Evolutionary conservation across 1,140 invertebrate genomes (phyloP).

Genomic region (Chymomyza costata): DNA sequence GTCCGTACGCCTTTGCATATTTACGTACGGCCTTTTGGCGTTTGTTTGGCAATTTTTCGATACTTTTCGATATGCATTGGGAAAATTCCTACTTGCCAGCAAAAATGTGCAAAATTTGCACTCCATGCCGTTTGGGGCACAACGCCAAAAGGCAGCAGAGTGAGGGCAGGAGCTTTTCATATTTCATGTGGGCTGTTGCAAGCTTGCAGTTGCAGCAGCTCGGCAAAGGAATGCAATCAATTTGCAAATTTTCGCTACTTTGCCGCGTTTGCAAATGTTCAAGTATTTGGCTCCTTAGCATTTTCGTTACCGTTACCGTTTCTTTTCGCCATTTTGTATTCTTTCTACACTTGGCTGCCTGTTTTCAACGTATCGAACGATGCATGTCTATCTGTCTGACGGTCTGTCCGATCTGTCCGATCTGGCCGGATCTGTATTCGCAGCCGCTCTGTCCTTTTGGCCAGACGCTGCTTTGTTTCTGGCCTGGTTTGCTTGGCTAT

Average conservation of each 20-base stretch:
- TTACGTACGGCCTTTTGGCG: no score
- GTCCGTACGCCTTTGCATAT: conserved; percentile 6
- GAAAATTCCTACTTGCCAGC: conserved; percentile 45
- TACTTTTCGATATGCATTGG: conserved; percentile 3
- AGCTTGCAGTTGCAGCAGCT: conserved; percentile 19
- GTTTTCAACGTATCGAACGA: conserved; percentile 56
- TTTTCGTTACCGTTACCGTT: conserved; percentile 41
- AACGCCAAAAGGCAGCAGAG: no score
- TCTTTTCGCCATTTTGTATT: conserved; percentile 55
- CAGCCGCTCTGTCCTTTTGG: conserved; percentile 7
- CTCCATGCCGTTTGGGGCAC: no score
- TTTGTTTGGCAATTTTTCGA: conserved; percentile 25
- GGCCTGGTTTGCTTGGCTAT: conserved; percentile 33
- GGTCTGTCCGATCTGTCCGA: conserved; percentile 45
- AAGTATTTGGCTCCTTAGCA: conserved; percentile 68
- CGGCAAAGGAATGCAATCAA: conserved; percentile 73
- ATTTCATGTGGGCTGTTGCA: conserved; percentile 35
- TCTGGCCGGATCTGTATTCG: conserved; percentile 9
- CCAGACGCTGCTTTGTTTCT: conserved; percentile 26
- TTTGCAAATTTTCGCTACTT: conserved; percentile 74
- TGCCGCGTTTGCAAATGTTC: conserved; percentile 71
- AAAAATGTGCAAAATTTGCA: conserved; percentile 65
- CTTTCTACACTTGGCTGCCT: conserved; percentile 61
- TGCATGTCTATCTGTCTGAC: conserved; percentile 19
- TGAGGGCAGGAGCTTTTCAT: conserved; percentile 13